These are phyloP conservation scores for Manduca sexta DNA, from an alignment of 1,140 invertebrate genomes.

Conservation along the genomic window DNA sequence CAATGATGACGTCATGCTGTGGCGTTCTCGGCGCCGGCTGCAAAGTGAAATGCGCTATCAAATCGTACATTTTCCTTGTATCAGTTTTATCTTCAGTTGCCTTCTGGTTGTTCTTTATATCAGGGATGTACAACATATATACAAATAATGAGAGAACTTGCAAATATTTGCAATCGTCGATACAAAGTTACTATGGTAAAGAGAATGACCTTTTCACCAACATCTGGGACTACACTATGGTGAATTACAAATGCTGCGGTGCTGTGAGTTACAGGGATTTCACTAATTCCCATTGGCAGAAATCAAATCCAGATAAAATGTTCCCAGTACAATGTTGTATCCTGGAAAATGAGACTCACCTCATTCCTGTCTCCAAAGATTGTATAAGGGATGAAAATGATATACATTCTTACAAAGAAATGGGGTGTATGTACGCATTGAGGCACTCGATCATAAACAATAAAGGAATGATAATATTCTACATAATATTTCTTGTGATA, in stretches of 20 bases:
- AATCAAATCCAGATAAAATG: conserved; percentile 28
- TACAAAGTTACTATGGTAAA: conserved; percentile 42
- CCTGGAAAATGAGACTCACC: conserved; percentile 29
- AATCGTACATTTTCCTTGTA: conserved; percentile 55
- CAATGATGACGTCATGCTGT: conserved; percentile 55
- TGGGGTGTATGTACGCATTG: conserved; percentile 44
- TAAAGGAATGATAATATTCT: conserved; percentile 44
- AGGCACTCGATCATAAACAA: conserved; percentile 31
- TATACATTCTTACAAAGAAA: conserved; percentile 22
- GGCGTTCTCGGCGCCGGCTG: conserved; percentile 56
- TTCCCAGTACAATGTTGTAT: conserved; percentile 55
- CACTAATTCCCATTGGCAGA: conserved; percentile 35
- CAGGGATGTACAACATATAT: conserved; percentile 53
- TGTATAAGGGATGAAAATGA: conserved; percentile 27
- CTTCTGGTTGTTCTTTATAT: conserved; percentile 52
- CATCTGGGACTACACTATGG: conserved; percentile 51
- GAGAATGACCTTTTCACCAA: conserved; percentile 49
- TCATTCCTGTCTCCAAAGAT: conserved; percentile 34
- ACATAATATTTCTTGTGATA: conserved; percentile 26
- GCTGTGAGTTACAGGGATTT: conserved; percentile 43
- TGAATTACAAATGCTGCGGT: conserved; percentile 56
- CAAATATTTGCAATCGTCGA: conserved; percentile 29
- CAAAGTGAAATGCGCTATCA: conserved; percentile 51
- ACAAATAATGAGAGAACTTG: conserved; percentile 37
- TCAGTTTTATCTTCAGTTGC: conserved; percentile 31